Evolutionary conservation across 2,113 vertebrate species (phyloP).

Genomic region (Syngnathus floridae): DNA sequence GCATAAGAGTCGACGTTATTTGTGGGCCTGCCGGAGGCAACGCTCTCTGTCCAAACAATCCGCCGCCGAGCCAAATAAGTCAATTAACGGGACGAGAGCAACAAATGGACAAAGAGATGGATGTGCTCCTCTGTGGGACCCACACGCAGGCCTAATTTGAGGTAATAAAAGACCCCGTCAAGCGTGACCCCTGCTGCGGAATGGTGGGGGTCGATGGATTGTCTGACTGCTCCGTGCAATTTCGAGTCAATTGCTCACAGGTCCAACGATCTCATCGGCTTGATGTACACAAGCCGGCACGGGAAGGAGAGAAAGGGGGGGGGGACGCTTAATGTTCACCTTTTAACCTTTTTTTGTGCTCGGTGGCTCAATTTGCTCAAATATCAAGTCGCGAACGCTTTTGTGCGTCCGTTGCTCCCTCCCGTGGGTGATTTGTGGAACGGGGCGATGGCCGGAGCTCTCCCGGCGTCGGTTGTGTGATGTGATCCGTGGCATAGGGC

Average conservation of each 20-base stretch:
- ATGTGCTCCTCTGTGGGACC: slow-evolving; percentile 55
- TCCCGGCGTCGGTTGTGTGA: slow-evolving; percentile 46
- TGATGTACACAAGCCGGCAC: slow-evolving; percentile 3
- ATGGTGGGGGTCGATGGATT: slow-evolving; percentile 41
- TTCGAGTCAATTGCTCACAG: slow-evolving; percentile 54
- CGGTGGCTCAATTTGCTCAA: background rate
- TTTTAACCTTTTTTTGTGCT: slow-evolving; percentile 6
- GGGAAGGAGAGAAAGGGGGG: background rate
- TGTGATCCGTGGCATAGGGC: slow-evolving; percentile 56
- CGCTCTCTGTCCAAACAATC: slow-evolving; percentile 45
- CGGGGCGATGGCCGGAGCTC: slow-evolving; percentile 44
- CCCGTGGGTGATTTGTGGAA: slow-evolving; percentile 34
- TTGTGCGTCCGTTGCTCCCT: slow-evolving; percentile 25
- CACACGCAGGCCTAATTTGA: slow-evolving; percentile 56
- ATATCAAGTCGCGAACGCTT: slow-evolving; percentile 14
- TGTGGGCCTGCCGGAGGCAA: slow-evolving; percentile 44
- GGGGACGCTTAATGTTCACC: slow-evolving; percentile 15
- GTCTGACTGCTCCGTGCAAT: slow-evolving; percentile 46
- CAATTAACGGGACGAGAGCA: slow-evolving; percentile 59
- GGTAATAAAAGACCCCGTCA: slow-evolving; percentile 62
- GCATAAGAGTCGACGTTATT: slow-evolving; percentile 48
- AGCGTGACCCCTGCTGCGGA: slow-evolving; percentile 53
- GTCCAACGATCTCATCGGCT: slow-evolving; percentile 46
- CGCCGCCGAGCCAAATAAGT: slow-evolving; percentile 44
- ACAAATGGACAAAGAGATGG: slow-evolving; percentile 61